Base-by-base conservation (phyloP, 1,140 invertebrate genomes). In the Aricia agestis region DNA sequence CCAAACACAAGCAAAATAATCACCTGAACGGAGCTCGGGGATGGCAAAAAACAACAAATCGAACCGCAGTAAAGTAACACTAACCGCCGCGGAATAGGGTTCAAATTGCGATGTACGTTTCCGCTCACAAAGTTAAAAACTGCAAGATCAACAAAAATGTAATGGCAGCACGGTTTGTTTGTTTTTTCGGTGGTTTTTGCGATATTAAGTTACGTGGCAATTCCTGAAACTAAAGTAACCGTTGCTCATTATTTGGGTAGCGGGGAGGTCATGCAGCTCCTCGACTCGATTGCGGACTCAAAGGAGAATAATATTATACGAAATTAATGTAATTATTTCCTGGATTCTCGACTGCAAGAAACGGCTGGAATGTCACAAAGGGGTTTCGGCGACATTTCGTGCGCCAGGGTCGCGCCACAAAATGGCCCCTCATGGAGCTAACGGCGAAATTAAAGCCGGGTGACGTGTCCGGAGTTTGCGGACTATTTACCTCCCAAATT, bases 1-100 rank as follows among this genome's bases (percentile, higher is more conserved):
- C 59, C 59, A 63, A 63, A 63, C 59, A 63, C 59, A 25, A 63
- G 59, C 59, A 63, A 19, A 63, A 63, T 63, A 19, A 63, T 63
- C 59, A 63, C 59, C 59, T 63, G 59, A 63, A 63, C 59, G 59
- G 17, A 63, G 19, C 59, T 63, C 6, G 10, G 59, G 59, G 59
- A 19, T 63, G 59, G 59, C 18, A 59, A 63, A 63, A 63, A 63
- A 63, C 59, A 25, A 63, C 59, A 31, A 17, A 25, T 63, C 17
- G 17, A 63, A 63, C 10, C 19, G 18, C 19, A 17, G n/a, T 6
- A 19, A 63, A 63, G 19, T 25, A 19, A 25, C 19, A 63, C 59
- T 63, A 63, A 63, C 17, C 10, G 11, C 59, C 10, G 6, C 11
- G 59, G 18, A 18, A 25, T 11, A 19, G 18, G 59, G 59, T 10